A percentile compares a stretch with the other conserved stretches of the same genome.
These are phyloP conservation scores for Andrena haemorrhoa DNA, from an alignment of 2,888 invertebrate species.

Conservation along the genomic window DNA sequence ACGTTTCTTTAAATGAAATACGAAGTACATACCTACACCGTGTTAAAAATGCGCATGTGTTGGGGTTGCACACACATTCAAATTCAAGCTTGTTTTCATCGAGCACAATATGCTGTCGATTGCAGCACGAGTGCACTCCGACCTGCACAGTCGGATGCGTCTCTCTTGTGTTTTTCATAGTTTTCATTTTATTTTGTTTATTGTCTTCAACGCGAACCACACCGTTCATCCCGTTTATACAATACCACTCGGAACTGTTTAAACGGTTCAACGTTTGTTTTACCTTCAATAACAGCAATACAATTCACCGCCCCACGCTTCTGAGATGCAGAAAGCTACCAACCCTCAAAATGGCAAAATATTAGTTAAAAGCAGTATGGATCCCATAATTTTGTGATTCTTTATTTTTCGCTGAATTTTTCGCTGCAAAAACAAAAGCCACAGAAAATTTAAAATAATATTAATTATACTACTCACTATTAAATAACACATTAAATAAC, in stretches of 20 bases:
- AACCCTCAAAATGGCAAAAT: no score
- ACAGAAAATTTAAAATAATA: no score
- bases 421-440: no score
- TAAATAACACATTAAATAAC: no score
- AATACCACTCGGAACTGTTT: not conserved
- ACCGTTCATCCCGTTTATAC: not conserved
- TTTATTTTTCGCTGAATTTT: no score
- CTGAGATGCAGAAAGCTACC: no score
- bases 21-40: not conserved
- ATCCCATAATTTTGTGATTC: no score
- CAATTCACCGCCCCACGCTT: not conserved
- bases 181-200: not conserved
- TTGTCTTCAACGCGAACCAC: not conserved
- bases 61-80: conserved; percentile 8
- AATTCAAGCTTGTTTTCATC: conserved; percentile 26
- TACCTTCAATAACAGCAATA: not conserved
- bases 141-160: not conserved
- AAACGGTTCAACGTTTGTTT: not conserved
- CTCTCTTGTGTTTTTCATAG: not conserved
- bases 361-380: no score
- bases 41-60: not conserved
- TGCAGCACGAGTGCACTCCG: not conserved
- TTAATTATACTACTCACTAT: no score
- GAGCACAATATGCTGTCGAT: conserved; percentile 5
- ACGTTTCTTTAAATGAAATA: conserved; percentile 2